Conservation (phyloP, 2,113 vertebrate species). For the Lagenorhynchus albirostris region DNA sequence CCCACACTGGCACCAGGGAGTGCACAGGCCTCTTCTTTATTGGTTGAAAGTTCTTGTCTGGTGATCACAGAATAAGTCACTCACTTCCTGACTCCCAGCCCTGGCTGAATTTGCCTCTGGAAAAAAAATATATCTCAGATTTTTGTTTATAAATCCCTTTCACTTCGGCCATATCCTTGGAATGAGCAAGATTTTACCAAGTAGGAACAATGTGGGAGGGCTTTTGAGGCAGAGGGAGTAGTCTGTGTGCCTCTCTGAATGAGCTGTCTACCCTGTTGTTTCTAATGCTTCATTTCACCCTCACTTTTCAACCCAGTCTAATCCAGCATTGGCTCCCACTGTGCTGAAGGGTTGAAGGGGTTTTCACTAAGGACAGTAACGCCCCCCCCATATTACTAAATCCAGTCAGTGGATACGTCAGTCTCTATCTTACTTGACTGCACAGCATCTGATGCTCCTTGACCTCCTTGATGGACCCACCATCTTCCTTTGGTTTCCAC, state of each 20-base stretch:
- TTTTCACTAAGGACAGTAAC: not conserved
- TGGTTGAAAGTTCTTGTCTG: slow-evolving; percentile 24
- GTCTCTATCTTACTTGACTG: not conserved
- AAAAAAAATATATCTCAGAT: not conserved
- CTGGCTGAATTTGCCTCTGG: not conserved
- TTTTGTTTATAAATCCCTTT: slow-evolving; percentile 4
- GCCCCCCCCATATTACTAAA: not conserved
- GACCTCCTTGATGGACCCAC: not conserved
- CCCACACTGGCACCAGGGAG: slow-evolving; percentile 30
- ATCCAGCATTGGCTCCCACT: not conserved
- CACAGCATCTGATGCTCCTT: not conserved
- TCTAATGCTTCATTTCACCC: not conserved
- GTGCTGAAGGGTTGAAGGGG: not conserved
- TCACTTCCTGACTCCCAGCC: slow-evolving; percentile 47
- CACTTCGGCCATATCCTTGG: not conserved
- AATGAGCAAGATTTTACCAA: not conserved
- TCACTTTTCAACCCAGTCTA: not conserved
- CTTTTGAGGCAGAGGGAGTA: not conserved
- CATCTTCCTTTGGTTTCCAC: not conserved
- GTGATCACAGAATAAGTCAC: slow-evolving; percentile 10
- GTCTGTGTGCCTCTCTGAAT: not conserved
- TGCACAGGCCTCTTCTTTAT: not conserved
- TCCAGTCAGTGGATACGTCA: not conserved
- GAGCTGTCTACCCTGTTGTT: not conserved
- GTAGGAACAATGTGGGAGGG: not conserved